Evolutionary conservation across 2,113 vertebrate species (phyloP).

Genomic region (Myotis davidii): DNA sequence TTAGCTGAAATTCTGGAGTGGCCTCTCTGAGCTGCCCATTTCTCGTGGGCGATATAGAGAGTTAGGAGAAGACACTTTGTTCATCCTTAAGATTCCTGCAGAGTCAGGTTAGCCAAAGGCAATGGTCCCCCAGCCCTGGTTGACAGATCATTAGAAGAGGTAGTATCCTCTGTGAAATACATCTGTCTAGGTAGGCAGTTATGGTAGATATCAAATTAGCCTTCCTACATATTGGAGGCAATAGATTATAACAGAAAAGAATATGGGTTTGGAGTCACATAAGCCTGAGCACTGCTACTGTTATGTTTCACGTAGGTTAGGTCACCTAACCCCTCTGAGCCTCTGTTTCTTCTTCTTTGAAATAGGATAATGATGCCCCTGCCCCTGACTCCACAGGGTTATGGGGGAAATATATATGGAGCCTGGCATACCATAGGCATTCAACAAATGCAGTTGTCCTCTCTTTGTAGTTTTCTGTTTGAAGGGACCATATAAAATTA

Average conservation of each 20-base stretch:
- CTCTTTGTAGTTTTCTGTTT: not conserved
- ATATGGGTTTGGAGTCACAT: not conserved
- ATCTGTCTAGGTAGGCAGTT: not conserved
- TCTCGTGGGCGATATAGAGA: not conserved
- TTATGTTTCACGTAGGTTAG: not conserved
- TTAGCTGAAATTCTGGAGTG: not conserved
- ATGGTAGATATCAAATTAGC: not conserved
- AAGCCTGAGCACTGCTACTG: not conserved
- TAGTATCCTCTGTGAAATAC: not conserved
- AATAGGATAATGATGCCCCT: not conserved
- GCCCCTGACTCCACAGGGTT: not conserved
- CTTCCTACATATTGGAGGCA: not conserved
- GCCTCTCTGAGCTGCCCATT: not conserved
- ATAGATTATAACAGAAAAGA: not conserved
- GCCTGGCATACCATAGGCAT: not conserved
- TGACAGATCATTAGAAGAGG: not conserved
- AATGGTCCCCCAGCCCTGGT: not conserved
- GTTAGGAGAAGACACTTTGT: not conserved
- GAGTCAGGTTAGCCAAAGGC: not conserved
- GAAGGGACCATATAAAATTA: not conserved
- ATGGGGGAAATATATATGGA: not conserved
- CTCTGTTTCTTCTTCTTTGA: not conserved
- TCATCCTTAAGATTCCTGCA: not conserved
- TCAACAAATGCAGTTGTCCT: not conserved
- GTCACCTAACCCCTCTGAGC: not conserved